These are phyloP conservation scores for Yponomeuta plumbellus DNA, from an alignment of 2,888 invertebrate genomes.

Conservation along the genomic window DNA sequence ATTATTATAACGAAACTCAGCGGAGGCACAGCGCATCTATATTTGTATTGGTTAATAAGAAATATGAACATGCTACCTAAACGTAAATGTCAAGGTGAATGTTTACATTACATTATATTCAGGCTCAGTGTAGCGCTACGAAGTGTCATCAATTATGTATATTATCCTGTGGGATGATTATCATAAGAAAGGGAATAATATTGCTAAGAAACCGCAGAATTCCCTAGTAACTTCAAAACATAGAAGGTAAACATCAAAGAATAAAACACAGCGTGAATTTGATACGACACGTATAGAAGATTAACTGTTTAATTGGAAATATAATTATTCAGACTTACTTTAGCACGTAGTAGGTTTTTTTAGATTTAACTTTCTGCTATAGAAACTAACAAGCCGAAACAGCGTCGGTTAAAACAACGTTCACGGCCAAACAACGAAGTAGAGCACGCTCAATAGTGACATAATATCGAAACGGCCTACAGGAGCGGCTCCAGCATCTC, in stretches of 20 bases:
- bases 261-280: neutral
- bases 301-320: too few relatives aligned
- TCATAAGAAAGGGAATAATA: neutral
- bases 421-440: conserved; percentile 65
- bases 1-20: too few relatives aligned
- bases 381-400: neutral
- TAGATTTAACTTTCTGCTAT: too few relatives aligned
- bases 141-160: conserved; percentile 2
- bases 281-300: neutral
- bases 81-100: conserved; percentile 10
- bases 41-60: neutral
- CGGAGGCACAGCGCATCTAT: neutral
- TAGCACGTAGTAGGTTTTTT: too few relatives aligned
- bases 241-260: neutral
- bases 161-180: neutral
- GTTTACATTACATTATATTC: neutral
- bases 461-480: conserved; percentile 63
- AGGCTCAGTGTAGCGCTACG: neutral
- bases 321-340: too few relatives aligned
- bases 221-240: neutral
- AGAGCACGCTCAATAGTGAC: conserved; percentile 67
- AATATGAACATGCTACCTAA: neutral
- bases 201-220: neutral
- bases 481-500: conserved; percentile 67
- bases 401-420: conserved; percentile 32